Evolutionary conservation across 2,797 vertebrate species (phyloP), one percentile per base, ranked within the genome.

Genomic region (Sebastes cheni): DNA sequence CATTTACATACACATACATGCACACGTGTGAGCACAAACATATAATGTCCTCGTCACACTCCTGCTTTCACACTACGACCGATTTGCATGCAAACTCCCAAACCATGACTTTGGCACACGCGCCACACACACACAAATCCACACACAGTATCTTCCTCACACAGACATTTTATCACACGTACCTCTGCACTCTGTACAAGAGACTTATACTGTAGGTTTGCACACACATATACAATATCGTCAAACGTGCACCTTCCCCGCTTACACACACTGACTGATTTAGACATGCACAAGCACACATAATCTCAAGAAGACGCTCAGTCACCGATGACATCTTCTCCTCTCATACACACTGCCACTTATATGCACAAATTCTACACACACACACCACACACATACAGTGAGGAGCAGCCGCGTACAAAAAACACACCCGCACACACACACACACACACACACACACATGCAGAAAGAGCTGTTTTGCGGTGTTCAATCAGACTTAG

Each of bases 401-500:
- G 23, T 29, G 27, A 68, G 68, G 77, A 64, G 32, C 55, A 5
- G 25, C 11, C 3, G 14, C 34, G 54, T 22, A 62, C n/a, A 61
- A 69, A 86, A 23, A 67, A 34, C 55, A 77, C 32, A 78, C 71
- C 67, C 34, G 30, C 68, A 72, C 59, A 39, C 67, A 20, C 67
- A 23, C 67, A 20, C 67, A 23, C 25, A 25, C 25, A 27, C 50
- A 30, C 30, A 52, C 67, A 77, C 77, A 77, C 18, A n/a, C 72
- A 71, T 27, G 71, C 74, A 79, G 64, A 77, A 74, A 69, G 80
- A 90, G 87, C 83, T 59, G 77, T 82, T 88, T 80, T 79, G 60
- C 27, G 9, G 84, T 90, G 86, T 92, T 94, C 93, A 90, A 82
- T 94, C 92, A 94, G 91, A 90, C 78, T 94, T 94, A 92, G 77